Base-by-base conservation (phyloP, 2,888 invertebrate genomes). In the Synergus laeviventris region DNA sequence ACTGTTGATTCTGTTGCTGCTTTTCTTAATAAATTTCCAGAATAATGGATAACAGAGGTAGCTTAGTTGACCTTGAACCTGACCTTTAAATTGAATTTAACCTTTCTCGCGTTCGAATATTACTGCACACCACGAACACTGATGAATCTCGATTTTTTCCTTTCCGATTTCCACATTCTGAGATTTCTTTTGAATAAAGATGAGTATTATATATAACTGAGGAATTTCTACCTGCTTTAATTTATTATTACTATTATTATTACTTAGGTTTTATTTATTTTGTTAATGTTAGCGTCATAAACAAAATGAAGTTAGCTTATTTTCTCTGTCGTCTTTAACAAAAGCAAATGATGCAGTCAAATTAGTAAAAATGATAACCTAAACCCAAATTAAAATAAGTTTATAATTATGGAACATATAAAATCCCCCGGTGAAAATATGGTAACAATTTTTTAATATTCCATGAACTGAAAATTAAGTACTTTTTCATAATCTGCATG, bases 51-150 rank as follows among this genome's bases (percentile, higher is more conserved):
- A 21, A 66, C 14, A 45, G 7, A 45, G 14, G 39, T 8, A 21
- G 14, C 21, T 21, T 24, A 66, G 14, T 24, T 45, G 21, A 24
- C 24, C 16, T 45, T 66, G 45, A 45, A 66, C 66, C 24, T 45
- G 66, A 66, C 45, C 45, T 66, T 56, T 21, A 21, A 12, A 21
- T 56, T 56, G 21, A 21, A 56, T 56, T 12, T 56, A 12, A 56
- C 21, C 56, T 56, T 56, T n/a, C 49, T 70, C 31, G 31, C 45
- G 49, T 66, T 45, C 66, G 24, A 16, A n/a, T 45, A 45, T 45
- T 66, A 66, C 42, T 21, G 39, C 8, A 38, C 8, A n/a, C n/a
- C 38, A 38, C 38, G 38, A 62, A 62, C 14, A 16, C 36, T 62
- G 42, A 42, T 42, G 9, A 24, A 56, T 21, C 21, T 11, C 11